Evolutionary conservation across 2,797 vertebrate genomes (phyloP).

Genomic region (Darevskia mixta): DNA sequence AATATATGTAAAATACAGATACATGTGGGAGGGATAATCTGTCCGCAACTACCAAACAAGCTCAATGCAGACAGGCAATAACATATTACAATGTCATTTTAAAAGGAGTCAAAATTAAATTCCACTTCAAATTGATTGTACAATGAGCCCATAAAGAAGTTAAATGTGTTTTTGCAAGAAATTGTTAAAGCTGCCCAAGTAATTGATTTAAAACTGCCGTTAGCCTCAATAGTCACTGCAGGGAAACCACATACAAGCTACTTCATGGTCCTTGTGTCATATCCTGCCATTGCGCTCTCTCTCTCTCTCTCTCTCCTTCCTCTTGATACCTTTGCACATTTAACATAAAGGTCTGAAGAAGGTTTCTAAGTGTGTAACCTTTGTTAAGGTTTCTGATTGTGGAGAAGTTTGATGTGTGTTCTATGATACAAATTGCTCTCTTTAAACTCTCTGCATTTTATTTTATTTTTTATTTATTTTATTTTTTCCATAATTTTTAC

Average conservation of each 20-base stretch:
- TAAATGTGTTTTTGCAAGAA: slow-evolving; percentile 21
- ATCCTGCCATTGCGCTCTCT: not conserved
- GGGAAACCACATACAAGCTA: not conserved
- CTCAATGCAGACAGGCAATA: not conserved
- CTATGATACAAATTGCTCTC: too few species aligned
- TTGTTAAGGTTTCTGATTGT: too few species aligned
- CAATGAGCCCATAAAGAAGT: slow-evolving; percentile 14
- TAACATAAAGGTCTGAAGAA: not conserved
- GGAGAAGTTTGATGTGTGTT: too few species aligned
- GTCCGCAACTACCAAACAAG: not conserved
- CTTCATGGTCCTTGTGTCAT: not conserved
- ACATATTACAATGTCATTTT: not conserved
- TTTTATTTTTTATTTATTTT: too few species aligned
- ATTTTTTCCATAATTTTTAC: too few species aligned
- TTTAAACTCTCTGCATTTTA: too few species aligned
- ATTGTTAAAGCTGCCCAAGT: slow-evolving; percentile 29
- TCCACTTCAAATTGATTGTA: slow-evolving; percentile 6
- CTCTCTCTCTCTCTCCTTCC: not conserved
- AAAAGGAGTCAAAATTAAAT: slow-evolving; percentile 37
- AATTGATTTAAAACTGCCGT: slow-evolving; percentile 41
- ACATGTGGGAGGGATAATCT: not conserved
- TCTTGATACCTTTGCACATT: not conserved
- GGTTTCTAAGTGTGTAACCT: not conserved
- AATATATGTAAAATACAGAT: not conserved
- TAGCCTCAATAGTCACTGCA: not conserved